A percentile compares a stretch with the other conserved stretches of the same genome.
These are phyloP conservation scores for Octopus sinensis DNA, from an alignment of 1,140 invertebrate genomes.

Conservation along the genomic window DNA sequence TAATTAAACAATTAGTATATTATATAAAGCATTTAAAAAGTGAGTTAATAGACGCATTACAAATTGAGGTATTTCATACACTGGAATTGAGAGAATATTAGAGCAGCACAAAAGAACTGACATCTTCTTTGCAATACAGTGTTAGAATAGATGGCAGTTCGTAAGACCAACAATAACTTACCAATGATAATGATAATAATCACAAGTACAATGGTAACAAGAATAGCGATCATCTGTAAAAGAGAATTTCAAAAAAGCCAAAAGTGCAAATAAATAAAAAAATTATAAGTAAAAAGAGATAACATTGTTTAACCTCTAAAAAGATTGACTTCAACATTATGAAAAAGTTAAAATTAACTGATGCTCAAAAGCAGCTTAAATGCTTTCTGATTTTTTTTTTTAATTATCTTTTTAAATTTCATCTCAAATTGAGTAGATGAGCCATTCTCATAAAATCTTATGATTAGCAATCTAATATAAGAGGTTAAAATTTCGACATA, in stretches of 20 bases:
- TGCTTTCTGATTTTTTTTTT: neutral
- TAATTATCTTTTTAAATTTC: neutral
- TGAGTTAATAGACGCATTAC: too few relatives aligned
- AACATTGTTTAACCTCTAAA: neutral
- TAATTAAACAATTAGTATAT: too few relatives aligned
- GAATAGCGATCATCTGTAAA: constrained; percentile 44
- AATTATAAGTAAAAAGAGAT: neutral
- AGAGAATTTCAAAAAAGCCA: constrained; percentile 26
- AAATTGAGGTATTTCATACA: too few relatives aligned
- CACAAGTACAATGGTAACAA: constrained; percentile 40
- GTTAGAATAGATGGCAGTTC: neutral
- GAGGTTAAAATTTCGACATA: neutral
- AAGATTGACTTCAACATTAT: neutral
- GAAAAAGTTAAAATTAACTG: neutral
- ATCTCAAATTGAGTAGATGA: too few relatives aligned
- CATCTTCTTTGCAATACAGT: too few relatives aligned
- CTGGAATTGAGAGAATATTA: too few relatives aligned
- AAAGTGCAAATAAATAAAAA: constrained; percentile 15
- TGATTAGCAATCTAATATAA: neutral
- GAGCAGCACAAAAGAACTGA: too few relatives aligned
- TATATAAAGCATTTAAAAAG: too few relatives aligned
- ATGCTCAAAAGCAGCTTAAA: too few relatives aligned
- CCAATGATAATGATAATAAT: constrained; percentile 36
- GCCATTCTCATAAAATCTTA: neutral
- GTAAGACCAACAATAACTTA: constrained; percentile 26